Percentiles rank a stretch among this genome's conserved stretches.
Evolutionary conservation across 2,888 invertebrate genomes (phyloP).

Genomic region (Lycaena phlaeas): DNA sequence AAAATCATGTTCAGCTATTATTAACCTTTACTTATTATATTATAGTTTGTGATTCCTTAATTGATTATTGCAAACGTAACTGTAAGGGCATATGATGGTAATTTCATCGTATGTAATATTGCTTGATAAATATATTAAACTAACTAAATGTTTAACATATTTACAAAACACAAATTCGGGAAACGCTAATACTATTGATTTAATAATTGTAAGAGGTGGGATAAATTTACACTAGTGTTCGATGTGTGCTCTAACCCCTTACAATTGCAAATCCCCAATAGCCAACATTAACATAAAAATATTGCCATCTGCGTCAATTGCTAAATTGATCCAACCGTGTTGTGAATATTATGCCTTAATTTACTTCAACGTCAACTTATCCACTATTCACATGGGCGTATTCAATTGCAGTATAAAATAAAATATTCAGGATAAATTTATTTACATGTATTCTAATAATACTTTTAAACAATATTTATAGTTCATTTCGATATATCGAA

Average conservation of each 20-base stretch:
- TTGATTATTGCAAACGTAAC: too few relatives aligned
- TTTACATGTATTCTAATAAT: constrained; percentile 68
- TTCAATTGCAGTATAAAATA: constrained; percentile 33
- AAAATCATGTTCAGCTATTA: not conserved
- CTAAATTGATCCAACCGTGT: not conserved
- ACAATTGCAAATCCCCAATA: constrained; percentile 1
- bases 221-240: constrained; percentile 1
- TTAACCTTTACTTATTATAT: too few relatives aligned
- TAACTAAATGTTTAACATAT: not conserved
- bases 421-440: constrained; percentile 56
- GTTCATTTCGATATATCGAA: constrained; percentile 43
- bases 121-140: too few relatives aligned
- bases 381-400: constrained; percentile 12
- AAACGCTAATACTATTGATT: not conserved
- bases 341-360: constrained; percentile 1
- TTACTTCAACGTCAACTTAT: constrained; percentile 1
- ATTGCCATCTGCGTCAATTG: not conserved
- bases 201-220: not conserved
- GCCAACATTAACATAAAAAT: constrained; percentile 9
- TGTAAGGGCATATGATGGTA: too few relatives aligned
- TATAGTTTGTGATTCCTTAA: too few relatives aligned
- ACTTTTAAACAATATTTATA: constrained; percentile 72
- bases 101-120: too few relatives aligned
- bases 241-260: constrained; percentile 2
- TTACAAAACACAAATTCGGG: not conserved